phyloP scores from a whole-genome alignment of 2,797 vertebrate species.

The Centropyge bicolor region DNA sequence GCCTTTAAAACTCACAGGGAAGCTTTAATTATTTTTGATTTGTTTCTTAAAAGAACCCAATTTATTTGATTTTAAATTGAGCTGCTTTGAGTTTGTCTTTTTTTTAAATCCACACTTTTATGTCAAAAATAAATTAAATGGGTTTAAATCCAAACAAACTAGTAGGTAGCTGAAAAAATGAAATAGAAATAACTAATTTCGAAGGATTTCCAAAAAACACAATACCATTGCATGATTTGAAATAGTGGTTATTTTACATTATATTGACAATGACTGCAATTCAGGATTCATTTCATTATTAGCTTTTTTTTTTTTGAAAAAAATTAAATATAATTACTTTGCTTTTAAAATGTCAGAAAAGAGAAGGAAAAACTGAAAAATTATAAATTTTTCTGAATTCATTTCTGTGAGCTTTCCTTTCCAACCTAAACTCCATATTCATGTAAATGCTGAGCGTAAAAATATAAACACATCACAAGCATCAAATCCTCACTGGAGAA shows the following conservation, averaged over 20 bases:
- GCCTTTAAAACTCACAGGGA: conserved; percentile 31
- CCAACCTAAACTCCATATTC: background rate
- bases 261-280: background rate
- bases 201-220: background rate
- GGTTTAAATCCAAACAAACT: background rate
- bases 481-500: background rate
- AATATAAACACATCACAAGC: background rate
- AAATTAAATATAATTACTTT: background rate
- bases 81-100: background rate
- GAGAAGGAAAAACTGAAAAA: background rate
- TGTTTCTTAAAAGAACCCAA: background rate
- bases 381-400: too few species aligned
- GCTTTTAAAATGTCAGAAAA: background rate
- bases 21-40: background rate
- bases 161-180: background rate
- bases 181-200: background rate
- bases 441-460: background rate
- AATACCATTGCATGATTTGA: background rate
- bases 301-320: fast-evolving
- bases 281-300: background rate
- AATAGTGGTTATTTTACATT: background rate
- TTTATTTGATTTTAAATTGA: conserved; percentile 15
- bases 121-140: background rate
- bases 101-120: background rate
- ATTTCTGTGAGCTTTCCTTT: background rate